phyloP scores from a whole-genome alignment of 1,140 invertebrate genomes.

The Ptiloglossa arizonensis region DNA sequence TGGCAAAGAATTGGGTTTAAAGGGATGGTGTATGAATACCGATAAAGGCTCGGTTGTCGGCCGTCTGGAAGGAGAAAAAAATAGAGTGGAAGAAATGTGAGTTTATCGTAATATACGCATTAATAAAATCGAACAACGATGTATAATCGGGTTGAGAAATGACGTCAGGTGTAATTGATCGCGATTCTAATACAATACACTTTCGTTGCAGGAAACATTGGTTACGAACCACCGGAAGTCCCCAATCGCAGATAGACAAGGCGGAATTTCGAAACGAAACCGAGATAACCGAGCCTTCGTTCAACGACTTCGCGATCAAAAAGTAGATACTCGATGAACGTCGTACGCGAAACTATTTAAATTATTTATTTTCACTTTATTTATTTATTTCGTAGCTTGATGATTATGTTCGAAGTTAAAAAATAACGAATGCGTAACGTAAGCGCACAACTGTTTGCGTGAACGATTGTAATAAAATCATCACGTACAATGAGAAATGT shows the following conservation, averaged over 20 bases:
- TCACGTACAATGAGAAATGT: neutral
- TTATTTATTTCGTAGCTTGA: neutral
- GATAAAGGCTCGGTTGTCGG: slow-evolving; percentile 87
- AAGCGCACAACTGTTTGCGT: too few relatives aligned
- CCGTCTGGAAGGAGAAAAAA: slow-evolving; percentile 85
- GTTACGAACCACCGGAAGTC: slow-evolving; percentile 86
- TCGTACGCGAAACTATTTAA: neutral
- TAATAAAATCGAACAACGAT: neutral
- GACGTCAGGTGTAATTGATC: neutral
- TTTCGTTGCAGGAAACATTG: slow-evolving; percentile 86
- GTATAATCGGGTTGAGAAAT: neutral
- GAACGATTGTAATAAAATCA: neutral
- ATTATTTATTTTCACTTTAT: neutral
- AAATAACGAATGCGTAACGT: neutral
- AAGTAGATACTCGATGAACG: slow-evolving; percentile 41
- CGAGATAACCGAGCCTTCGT: slow-evolving; percentile 73
- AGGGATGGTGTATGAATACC: slow-evolving; percentile 91
- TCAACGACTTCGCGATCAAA: slow-evolving; percentile 65
- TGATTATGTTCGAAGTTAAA: neutral
- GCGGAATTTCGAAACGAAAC: slow-evolving; percentile 86
- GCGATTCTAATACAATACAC: neutral
- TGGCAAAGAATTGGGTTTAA: slow-evolving; percentile 85
- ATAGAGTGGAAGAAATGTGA: slow-evolving; percentile 87
- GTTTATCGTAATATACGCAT: slow-evolving; percentile 39
- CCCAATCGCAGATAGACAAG: slow-evolving; percentile 86